Evolutionary conservation across 2,113 vertebrate genomes (phyloP).

Genomic region (Myxocyprinus asiaticus): DNA sequence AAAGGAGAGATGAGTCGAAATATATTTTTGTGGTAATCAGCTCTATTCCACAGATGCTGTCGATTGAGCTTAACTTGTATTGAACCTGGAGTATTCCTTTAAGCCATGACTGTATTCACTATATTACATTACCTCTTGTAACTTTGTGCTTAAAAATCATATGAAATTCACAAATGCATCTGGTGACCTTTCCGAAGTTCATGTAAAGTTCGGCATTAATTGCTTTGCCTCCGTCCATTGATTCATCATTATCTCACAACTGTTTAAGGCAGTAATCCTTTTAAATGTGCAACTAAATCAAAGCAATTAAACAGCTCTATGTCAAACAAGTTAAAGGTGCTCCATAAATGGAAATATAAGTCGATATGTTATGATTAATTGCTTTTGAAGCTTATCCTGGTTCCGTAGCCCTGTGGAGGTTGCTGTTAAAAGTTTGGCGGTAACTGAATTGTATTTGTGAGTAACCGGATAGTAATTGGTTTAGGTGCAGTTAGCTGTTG

Average conservation of each 20-base stretch:
- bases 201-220: not conserved
- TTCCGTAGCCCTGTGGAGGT: slow-evolving; percentile 55
- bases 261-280: not conserved
- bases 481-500: slow-evolving; percentile 78
- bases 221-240: not conserved
- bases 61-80: no score
- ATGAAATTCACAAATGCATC: not conserved
- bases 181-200: not conserved
- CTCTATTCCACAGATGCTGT: no score
- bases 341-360: slow-evolving; percentile 8
- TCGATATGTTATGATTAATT: slow-evolving; percentile 65
- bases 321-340: slow-evolving; percentile 11
- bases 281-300: not conserved
- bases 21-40: no score
- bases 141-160: no score
- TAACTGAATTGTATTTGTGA: slow-evolving; percentile 80
- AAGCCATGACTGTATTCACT: no score
- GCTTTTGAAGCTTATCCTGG: slow-evolving; percentile 56
- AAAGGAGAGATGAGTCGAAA: no score
- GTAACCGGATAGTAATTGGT: slow-evolving; percentile 83
- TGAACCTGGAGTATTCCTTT: no score
- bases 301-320: not conserved
- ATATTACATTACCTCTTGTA: no score
- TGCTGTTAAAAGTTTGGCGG: slow-evolving; percentile 65
- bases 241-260: no score